Evolutionary conservation across 2,113 vertebrate genomes (phyloP), one percentile per base, ranked within the genome.

Genomic region (Emydocephalus ijimae): DNA sequence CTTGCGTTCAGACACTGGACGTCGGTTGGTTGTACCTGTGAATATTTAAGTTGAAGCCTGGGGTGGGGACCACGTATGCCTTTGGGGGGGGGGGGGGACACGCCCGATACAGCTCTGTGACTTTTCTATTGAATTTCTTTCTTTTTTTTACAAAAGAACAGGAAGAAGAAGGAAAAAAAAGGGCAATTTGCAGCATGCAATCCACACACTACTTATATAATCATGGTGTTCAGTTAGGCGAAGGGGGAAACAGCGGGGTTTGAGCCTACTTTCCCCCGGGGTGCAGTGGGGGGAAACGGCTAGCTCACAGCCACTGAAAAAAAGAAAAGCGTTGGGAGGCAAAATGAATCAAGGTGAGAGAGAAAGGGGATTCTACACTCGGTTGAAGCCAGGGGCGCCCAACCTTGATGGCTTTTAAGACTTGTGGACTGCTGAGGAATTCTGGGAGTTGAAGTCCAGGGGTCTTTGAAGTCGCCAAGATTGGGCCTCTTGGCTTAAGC

Each of bases 131-230:
- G 24, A 85, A 87, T 64, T 87, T 55, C 26, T 43, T 34, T 96
- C 3, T 59, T 20, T 96, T 59, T 24, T 55, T 4, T 9, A 59
- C 57, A 59, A 64, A 64, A 5, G 29, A 2, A n/a, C 61, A 50
- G 48, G 48, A 50, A 50, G 48, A 9, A n/a, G 26, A 34, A 34
- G 43, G 3, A 43, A 3, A 43, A 43, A 74, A 81, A 39, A 81
- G 39, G 48, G 6, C n/a, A 39, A 81, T 81, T 81, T 96, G 96
- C 97, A 97, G 98, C 97, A 98, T 98, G 98, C 97, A 96, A 97
- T 97, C 97, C 97, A 94, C 97, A 97, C 97, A 97, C 96, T 97
- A 97, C 98, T 98, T 98, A 97, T 97, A 97, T 97, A 97, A 97
- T 64, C n/a, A 23, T 5, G 96, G 95, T 39, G 93, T 95, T 94